Evolutionary conservation across 1,140 invertebrate species (phyloP).

Genomic region (Micrasema minimum): DNA sequence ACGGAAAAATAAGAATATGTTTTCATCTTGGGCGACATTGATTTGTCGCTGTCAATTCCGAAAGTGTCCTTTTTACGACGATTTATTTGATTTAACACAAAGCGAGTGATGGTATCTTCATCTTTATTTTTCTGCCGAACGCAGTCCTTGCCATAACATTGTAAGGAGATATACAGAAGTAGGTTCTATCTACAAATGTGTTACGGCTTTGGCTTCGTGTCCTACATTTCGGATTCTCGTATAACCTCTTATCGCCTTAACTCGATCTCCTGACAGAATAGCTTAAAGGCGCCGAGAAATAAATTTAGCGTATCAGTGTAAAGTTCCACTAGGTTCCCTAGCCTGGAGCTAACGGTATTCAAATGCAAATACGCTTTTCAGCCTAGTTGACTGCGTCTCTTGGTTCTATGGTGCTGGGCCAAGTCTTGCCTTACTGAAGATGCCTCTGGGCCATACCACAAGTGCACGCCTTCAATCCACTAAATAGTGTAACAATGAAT

Average conservation of each 20-base stretch:
- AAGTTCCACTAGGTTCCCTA: constrained; percentile 27
- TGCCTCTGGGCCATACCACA: not conserved
- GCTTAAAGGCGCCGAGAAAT: constrained; percentile 35
- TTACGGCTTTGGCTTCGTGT: constrained; percentile 23
- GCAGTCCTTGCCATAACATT: constrained; percentile 25
- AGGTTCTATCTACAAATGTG: constrained; percentile 37
- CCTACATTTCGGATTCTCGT: constrained; percentile 24
- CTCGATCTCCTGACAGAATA: constrained; percentile 42
- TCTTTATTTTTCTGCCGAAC: constrained; percentile 36
- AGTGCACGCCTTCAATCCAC: not conserved
- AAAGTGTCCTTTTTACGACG: constrained; percentile 37
- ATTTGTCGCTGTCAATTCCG: constrained; percentile 33
- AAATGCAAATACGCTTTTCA: constrained; percentile 47
- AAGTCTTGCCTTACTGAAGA: not conserved
- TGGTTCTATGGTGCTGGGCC: not conserved
- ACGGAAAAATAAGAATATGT: not conserved
- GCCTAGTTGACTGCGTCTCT: constrained; percentile 22
- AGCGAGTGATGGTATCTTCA: constrained; percentile 27
- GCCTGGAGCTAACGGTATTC: constrained; percentile 46
- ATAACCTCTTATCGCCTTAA: constrained; percentile 38
- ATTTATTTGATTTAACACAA: constrained; percentile 37
- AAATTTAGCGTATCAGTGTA: constrained; percentile 43
- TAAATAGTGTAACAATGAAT: not conserved
- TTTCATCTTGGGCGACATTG: constrained; percentile 13
- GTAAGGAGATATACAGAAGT: constrained; percentile 14